Conservation (phyloP, 2,797 vertebrate species). For the Sebastes diaconus region DNA sequence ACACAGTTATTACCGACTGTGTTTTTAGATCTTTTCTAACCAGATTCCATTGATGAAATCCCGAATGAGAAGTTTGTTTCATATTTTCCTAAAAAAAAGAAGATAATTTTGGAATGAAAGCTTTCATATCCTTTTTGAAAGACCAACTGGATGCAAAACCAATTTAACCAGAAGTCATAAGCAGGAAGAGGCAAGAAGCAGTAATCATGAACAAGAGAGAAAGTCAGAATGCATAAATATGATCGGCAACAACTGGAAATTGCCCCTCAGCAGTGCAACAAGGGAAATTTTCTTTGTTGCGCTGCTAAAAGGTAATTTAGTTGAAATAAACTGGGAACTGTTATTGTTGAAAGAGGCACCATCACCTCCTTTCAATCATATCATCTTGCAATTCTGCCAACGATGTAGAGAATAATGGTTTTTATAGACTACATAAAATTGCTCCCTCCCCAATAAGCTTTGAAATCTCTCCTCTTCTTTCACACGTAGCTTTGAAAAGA, state of each 20-base stretch:
- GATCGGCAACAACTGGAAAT: constrained; percentile 35
- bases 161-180: constrained; percentile 34
- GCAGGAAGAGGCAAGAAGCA: constrained; percentile 1
- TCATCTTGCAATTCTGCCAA: constrained; percentile 32
- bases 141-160: constrained; percentile 23
- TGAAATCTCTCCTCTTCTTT: constrained; percentile 20
- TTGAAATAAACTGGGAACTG: constrained; percentile 52
- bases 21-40: not conserved
- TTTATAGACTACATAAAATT: constrained; percentile 35
- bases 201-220: constrained; percentile 17
- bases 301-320: constrained; percentile 38
- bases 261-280: constrained; percentile 25
- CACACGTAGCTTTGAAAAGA: constrained; percentile 17
- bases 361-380: constrained; percentile 53
- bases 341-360: constrained; percentile 51
- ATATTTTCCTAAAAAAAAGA: not conserved
- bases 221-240: constrained; percentile 28
- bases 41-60: not conserved
- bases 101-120: not conserved
- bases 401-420: constrained; percentile 36
- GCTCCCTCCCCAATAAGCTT: constrained; percentile 24
- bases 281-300: constrained; percentile 28
- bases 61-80: not conserved
- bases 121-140: not conserved
- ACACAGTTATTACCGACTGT: not conserved